Percentiles rank a stretch among this genome's conserved stretches.
phyloP scores from a whole-genome alignment of 2,113 vertebrate genomes.

The Xenotilapia caudafasciata region DNA sequence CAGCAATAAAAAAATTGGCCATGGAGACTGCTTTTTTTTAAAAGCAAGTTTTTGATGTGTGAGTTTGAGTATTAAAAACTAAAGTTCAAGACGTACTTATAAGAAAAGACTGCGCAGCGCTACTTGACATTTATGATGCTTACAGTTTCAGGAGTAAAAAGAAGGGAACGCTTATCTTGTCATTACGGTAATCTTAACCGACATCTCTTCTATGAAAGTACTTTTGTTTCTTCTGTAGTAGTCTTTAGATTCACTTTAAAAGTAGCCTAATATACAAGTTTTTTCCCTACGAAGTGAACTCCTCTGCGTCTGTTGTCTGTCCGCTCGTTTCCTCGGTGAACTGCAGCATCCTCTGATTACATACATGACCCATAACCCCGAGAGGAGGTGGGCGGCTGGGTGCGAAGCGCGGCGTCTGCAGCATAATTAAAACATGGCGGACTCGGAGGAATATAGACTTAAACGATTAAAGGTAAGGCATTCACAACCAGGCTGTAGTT shows the following conservation, averaged over 20 bases:
- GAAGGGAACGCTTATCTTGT: not conserved
- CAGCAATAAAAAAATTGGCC: not conserved
- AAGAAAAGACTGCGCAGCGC: not conserved
- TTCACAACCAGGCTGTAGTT: rapidly evolving
- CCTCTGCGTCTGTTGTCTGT: not conserved
- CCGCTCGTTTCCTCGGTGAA: not conserved
- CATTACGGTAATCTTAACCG: not conserved
- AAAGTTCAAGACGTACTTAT: not conserved
- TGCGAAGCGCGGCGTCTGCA: slow-evolving; percentile 41
- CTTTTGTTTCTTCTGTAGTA: not conserved
- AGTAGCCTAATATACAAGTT: not conserved
- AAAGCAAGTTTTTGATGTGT: not conserved
- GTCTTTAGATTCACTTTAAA: not conserved
- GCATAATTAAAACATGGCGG: slow-evolving; percentile 70
- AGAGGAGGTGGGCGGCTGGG: slow-evolving; percentile 17
- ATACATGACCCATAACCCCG: not conserved
- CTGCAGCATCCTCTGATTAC: not conserved
- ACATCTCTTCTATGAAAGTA: not conserved
- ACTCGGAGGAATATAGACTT: slow-evolving; percentile 57
- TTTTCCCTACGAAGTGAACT: not conserved
- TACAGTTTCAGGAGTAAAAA: not conserved
- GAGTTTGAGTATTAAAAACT: not conserved
- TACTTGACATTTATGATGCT: not conserved
- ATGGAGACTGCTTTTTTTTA: not conserved
- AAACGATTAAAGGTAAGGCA: slow-evolving; percentile 58